Percentiles rank a stretch among this genome's conserved stretches.
These are phyloP conservation scores for Pangasius sanitwongsei DNA, from an alignment of 2,797 vertebrate species.

Conservation along the genomic window DNA sequence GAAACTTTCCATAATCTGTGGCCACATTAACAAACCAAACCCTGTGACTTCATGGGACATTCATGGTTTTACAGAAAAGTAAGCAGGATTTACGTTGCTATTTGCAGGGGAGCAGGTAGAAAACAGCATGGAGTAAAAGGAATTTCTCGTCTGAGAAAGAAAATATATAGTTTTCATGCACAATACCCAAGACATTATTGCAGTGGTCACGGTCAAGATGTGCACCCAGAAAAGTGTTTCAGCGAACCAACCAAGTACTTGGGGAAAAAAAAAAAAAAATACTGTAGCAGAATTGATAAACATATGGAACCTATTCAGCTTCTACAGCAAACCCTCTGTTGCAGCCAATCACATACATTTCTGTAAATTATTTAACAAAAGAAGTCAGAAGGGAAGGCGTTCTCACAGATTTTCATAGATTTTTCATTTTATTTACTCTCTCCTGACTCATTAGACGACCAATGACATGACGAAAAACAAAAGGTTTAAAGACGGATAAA, in stretches of 20 bases:
- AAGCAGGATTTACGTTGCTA: neutral
- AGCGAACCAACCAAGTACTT: too few relatives aligned
- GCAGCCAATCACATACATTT: neutral
- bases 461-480: neutral
- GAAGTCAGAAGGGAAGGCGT: neutral
- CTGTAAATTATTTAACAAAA: neutral
- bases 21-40: neutral
- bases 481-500: neutral
- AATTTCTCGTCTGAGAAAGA: neutral
- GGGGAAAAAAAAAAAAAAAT: neutral
- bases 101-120: neutral
- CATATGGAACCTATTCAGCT: neutral
- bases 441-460: neutral
- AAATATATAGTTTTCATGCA: neutral
- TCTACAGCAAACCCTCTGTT: slow-evolving; percentile 5
- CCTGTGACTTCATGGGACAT: neutral
- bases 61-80: neutral
- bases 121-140: neutral
- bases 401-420: neutral
- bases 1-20: neutral
- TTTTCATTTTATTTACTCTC: neutral
- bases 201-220: neutral
- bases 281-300: neutral
- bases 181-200: neutral
- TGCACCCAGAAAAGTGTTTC: neutral